A percentile compares a stretch with the other conserved stretches of the same genome.
phyloP scores from a whole-genome alignment of 2,797 vertebrate genomes.

The Cossypha heuglini region DNA sequence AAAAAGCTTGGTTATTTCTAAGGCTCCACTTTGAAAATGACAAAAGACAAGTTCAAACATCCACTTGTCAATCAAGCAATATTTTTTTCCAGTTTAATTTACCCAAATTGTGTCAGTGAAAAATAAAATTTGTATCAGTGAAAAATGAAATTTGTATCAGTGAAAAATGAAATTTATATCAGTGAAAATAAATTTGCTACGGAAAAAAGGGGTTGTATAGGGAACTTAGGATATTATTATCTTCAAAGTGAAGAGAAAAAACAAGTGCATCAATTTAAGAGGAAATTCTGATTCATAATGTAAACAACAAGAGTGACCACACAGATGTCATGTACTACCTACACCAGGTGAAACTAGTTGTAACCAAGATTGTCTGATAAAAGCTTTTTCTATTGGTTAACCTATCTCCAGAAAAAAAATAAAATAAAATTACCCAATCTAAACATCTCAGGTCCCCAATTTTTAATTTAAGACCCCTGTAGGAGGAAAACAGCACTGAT shows the following conservation, averaged over 20 bases:
- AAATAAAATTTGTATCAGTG: too few relatives aligned
- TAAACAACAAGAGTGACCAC: background rate
- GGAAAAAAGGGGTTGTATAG: background rate
- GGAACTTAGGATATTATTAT: background rate
- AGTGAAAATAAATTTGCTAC: background rate
- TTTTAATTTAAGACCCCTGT: background rate
- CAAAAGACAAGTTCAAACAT: background rate
- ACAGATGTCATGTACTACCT: background rate
- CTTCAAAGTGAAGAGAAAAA: background rate
- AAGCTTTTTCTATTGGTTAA: background rate
- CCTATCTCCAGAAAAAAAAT: background rate
- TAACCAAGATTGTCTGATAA: background rate
- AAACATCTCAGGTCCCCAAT: background rate
- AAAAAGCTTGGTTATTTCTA: background rate
- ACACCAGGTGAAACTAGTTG: background rate
- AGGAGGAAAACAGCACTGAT: background rate
- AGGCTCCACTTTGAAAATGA: background rate
- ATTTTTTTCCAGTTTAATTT: background rate
- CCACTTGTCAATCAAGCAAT: background rate
- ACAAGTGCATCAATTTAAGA: background rate
- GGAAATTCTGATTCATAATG: background rate
- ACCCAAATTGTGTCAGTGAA: background rate
- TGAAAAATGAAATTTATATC: background rate
- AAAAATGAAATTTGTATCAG: too few relatives aligned
- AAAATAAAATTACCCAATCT: background rate